A percentile compares a stretch with the other conserved stretches of the same genome.
phyloP scores from a whole-genome alignment of 1,140 invertebrate genomes.

The Globodera rostochiensis region DNA sequence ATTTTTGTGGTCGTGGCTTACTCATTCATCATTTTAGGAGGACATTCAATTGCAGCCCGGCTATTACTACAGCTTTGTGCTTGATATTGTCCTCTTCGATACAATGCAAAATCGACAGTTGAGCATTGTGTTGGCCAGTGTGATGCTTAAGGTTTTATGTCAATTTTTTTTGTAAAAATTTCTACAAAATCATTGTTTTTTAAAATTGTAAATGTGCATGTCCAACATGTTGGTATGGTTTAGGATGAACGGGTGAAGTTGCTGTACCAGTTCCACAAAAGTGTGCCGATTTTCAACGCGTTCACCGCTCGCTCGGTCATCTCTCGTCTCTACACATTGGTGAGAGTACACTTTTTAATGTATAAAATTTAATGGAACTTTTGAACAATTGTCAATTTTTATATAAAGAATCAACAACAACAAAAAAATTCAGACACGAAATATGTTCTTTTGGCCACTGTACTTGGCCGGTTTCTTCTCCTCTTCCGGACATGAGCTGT shows the following conservation, averaged over 20 bases:
- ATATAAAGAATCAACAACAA: neutral
- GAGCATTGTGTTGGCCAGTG: constrained; percentile 42
- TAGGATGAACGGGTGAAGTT: constrained; percentile 22
- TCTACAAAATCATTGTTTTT: neutral
- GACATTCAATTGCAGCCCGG: constrained; percentile 28
- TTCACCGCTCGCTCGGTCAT: constrained; percentile 25
- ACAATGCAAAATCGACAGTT: constrained; percentile 41
- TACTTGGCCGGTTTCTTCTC: constrained; percentile 45
- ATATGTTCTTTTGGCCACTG: constrained; percentile 45
- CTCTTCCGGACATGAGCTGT: neutral
- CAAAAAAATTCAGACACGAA: constrained; percentile 40
- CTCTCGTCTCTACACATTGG: constrained; percentile 34
- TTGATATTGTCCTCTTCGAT: constrained; percentile 42
- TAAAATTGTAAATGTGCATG: neutral
- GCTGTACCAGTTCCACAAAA: constrained; percentile 32
- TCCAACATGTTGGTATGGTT: neutral
- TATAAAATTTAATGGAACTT: neutral
- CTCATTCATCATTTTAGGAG: constrained; percentile 21
- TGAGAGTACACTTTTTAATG: constrained; percentile 15
- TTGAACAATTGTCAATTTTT: no score
- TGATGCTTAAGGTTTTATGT: constrained; percentile 15
- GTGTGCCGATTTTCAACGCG: constrained; percentile 38
- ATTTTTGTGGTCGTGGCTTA: neutral
- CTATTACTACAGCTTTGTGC: constrained; percentile 41
- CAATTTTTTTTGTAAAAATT: constrained; percentile 12